Evolutionary conservation across 2,888 invertebrate genomes (phyloP).

Genomic region (Acronicta leporina): DNA sequence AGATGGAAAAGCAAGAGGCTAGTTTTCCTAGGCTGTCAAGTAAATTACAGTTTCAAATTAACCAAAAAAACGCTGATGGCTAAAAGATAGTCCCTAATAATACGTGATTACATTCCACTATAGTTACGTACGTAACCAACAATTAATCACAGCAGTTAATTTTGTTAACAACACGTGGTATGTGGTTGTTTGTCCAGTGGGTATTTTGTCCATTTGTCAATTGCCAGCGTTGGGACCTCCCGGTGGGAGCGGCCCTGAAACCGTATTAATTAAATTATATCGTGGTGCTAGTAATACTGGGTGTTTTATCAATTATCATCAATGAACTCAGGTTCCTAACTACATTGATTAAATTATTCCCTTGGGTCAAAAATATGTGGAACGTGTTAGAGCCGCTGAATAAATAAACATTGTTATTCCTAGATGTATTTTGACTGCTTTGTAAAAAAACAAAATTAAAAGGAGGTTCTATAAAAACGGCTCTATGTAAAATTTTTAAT

Average conservation of each 20-base stretch:
- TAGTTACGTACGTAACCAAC: conserved; percentile 54
- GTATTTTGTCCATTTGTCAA: conserved; percentile 71
- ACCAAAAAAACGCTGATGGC: background rate
- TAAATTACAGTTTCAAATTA: background rate
- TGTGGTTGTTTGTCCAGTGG: conserved; percentile 68
- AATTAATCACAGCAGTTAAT: conserved; percentile 80
- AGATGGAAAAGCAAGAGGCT: too few species aligned
- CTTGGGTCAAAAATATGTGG: too few species aligned
- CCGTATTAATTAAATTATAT: conserved; percentile 61
- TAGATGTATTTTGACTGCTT: too few species aligned
- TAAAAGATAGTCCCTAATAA: conserved; percentile 14
- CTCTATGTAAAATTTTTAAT: too few species aligned
- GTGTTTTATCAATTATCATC: conserved; percentile 36
- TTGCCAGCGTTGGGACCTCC: conserved; percentile 55
- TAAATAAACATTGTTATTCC: too few species aligned
- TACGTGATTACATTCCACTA: conserved; percentile 55
- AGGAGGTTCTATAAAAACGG: too few species aligned
- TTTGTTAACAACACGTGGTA: conserved; percentile 72
- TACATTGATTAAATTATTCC: background rate
- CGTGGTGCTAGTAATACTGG: conserved; percentile 41
- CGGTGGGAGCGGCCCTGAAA: conserved; percentile 49
- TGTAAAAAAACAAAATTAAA: too few species aligned
- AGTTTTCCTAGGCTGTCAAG: background rate
- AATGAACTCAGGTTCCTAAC: conserved; percentile 5
- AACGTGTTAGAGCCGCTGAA: too few species aligned